Percentiles rank a stretch among this genome's conserved stretches.
These are phyloP conservation scores for Corydoras sp. DNA, from an alignment of 2,113 vertebrate species.

Conservation along the genomic window DNA sequence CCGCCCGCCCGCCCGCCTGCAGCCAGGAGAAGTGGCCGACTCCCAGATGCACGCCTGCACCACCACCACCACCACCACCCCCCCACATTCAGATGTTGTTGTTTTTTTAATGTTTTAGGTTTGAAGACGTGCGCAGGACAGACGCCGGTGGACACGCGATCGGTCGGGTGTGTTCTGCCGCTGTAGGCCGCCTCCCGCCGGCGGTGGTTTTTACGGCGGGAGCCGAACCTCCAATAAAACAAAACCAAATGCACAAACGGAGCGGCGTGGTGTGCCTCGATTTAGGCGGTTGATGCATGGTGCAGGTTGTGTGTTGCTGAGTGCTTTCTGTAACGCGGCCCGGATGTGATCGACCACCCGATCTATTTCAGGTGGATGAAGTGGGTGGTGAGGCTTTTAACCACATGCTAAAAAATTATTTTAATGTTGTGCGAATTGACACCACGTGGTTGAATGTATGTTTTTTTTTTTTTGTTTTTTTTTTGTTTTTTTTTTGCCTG, in stretches of 20 bases:
- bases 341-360: too few species aligned
- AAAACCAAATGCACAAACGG: slow-evolving; percentile 66
- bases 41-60: slow-evolving; percentile 39
- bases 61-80: too few species aligned
- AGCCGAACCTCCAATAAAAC: slow-evolving; percentile 59
- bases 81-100: slow-evolving; percentile 56
- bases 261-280: slow-evolving; percentile 7
- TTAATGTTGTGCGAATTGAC: too few species aligned
- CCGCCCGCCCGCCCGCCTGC: not conserved
- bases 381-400: too few species aligned
- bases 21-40: slow-evolving; percentile 29
- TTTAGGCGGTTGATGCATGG: not conserved
- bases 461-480: too few species aligned
- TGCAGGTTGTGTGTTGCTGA: too few species aligned
- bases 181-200: slow-evolving; percentile 55
- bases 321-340: too few species aligned
- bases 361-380: too few species aligned
- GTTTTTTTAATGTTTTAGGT: slow-evolving; percentile 69
- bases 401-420: too few species aligned
- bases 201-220: slow-evolving; percentile 58
- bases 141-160: slow-evolving; percentile 56
- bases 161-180: slow-evolving; percentile 64
- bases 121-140: slow-evolving; percentile 37
- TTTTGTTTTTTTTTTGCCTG: too few species aligned
- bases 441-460: too few species aligned